phyloP scores from a whole-genome alignment of 2,113 vertebrate species.

The Alethe diademata region DNA sequence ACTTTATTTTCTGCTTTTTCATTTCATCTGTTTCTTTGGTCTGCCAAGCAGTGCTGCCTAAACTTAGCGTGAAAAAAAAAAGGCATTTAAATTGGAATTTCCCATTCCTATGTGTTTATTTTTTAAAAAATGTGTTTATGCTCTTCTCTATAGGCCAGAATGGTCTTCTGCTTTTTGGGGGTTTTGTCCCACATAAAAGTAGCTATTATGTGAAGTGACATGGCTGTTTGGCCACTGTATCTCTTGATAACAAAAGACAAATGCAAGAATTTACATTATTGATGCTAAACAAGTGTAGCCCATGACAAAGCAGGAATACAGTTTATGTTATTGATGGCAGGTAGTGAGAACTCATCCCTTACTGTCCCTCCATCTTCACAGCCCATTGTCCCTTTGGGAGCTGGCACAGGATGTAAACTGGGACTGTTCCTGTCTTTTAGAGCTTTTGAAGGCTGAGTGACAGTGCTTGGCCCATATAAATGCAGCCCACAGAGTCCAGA shows the following conservation, averaged over 20 bases:
- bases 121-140: neutral
- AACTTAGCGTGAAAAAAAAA: neutral
- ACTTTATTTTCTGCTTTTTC: neutral
- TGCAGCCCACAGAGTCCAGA: neutral
- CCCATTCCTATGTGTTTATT: fast-evolving
- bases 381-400: neutral
- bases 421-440: neutral
- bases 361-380: neutral
- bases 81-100: neutral
- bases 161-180: neutral
- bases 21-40: neutral
- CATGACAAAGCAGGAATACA: neutral
- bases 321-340: neutral
- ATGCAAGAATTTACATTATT: neutral
- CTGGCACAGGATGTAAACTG: neutral
- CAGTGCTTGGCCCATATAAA: neutral
- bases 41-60: neutral
- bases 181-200: neutral
- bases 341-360: neutral
- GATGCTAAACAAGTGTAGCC: neutral
- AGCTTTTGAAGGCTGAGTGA: neutral
- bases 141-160: neutral
- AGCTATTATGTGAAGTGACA: neutral
- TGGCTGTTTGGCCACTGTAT: neutral
- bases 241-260: neutral